phyloP scores from a whole-genome alignment of 2,888 invertebrate species.

The Agonopterix heracliana region DNA sequence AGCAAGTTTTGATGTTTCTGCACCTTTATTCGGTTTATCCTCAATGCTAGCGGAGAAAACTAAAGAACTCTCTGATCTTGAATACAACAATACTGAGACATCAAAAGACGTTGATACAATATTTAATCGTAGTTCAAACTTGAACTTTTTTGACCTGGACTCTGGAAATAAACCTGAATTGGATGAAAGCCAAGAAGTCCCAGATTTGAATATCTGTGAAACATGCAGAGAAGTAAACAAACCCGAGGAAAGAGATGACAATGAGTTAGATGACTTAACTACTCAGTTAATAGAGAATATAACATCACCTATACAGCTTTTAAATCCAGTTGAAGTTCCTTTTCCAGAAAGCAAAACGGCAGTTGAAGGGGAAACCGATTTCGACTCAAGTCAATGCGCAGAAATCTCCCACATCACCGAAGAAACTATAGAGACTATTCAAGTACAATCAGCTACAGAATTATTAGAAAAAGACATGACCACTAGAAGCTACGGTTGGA shows the following conservation, averaged over 20 bases:
- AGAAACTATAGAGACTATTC: slow-evolving; percentile 54
- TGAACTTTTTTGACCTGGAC: slow-evolving; percentile 26
- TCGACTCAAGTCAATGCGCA: slow-evolving; percentile 31
- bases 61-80: slow-evolving; percentile 19
- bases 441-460: slow-evolving; percentile 46
- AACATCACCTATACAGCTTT: slow-evolving; percentile 56
- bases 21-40: slow-evolving; percentile 37
- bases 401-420: slow-evolving; percentile 52
- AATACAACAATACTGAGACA: slow-evolving; percentile 15
- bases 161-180: slow-evolving; percentile 9
- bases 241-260: slow-evolving; percentile 43
- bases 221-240: slow-evolving; percentile 54
- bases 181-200: slow-evolving; percentile 18
- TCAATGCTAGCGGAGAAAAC: slow-evolving; percentile 30
- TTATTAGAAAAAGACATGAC: slow-evolving; percentile 33
- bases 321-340: slow-evolving; percentile 51
- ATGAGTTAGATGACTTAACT: slow-evolving; percentile 45
- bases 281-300: slow-evolving; percentile 60
- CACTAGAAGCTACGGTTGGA: slow-evolving; percentile 42
- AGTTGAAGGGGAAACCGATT: slow-evolving; percentile 22
- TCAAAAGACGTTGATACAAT: slow-evolving; percentile 10
- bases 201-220: slow-evolving; percentile 55
- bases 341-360: slow-evolving; percentile 29
- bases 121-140: slow-evolving; percentile 18
- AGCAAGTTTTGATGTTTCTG: slow-evolving; percentile 18